Evolutionary conservation across 2,888 invertebrate species (phyloP).

Genomic region (Hirtodrosophila histrioides): DNA sequence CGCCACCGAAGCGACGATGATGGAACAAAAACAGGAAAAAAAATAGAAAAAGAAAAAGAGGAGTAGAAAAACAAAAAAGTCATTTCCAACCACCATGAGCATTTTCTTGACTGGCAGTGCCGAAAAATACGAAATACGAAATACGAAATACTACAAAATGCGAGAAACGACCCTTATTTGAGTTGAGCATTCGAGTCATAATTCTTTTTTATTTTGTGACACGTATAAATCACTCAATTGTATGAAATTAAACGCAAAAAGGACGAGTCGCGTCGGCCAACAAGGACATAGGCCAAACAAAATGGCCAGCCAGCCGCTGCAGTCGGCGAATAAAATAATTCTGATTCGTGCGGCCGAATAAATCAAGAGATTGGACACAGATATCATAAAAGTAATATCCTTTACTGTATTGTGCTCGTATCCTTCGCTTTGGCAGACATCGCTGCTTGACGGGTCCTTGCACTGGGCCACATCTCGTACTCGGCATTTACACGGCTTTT

Average conservation of each 20-base stretch:
- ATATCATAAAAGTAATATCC: conserved; percentile 84
- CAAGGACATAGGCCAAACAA: conserved; percentile 55
- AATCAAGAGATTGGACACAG: conserved; percentile 85
- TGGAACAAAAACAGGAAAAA: conserved; percentile 14
- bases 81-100: conserved; percentile 57
- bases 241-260: conserved; percentile 80
- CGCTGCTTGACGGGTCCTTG: conserved; percentile 52
- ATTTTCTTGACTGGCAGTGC: conserved; percentile 44
- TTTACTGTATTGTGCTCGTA: conserved; percentile 39
- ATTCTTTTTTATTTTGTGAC: conserved; percentile 83
- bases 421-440: conserved; percentile 52
- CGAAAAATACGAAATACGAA: conserved; percentile 15
- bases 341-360: conserved; percentile 82
- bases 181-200: conserved; percentile 70
- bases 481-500: conserved; percentile 50
- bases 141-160: conserved; percentile 5
- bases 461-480: conserved; percentile 8
- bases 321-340: conserved; percentile 75
- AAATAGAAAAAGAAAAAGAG: conserved; percentile 10
- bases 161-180: conserved; percentile 77
- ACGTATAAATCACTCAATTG: conserved; percentile 84
- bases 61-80: conserved; percentile 19
- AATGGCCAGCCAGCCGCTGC: conserved; percentile 64
- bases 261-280: conserved; percentile 46
- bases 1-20: conserved; percentile 24